Evolutionary conservation across 2,888 invertebrate species (phyloP).

Genomic region (Formica aserva): DNA sequence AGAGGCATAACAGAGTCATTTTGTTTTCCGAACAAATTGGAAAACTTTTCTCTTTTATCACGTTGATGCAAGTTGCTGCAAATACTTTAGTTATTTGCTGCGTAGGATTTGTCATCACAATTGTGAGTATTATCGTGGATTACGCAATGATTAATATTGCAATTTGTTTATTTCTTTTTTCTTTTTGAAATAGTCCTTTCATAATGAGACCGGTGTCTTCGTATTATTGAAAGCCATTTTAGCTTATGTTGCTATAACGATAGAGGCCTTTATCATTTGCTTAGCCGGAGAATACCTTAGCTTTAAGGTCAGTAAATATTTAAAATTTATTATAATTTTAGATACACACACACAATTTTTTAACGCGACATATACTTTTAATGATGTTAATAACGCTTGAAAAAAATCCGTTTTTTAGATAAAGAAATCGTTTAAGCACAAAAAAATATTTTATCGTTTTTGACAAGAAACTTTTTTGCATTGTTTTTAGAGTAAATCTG

Average conservation of each 20-base stretch:
- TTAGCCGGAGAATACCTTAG: slow-evolving; percentile 65
- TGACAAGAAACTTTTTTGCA: background rate
- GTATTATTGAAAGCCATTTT: slow-evolving; percentile 56
- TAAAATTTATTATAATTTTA: background rate
- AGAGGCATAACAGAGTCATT: slow-evolving; percentile 47
- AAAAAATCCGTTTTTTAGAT: background rate
- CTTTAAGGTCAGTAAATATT: slow-evolving; percentile 53
- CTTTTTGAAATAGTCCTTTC: slow-evolving; percentile 52
- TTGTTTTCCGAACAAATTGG: slow-evolving; percentile 30
- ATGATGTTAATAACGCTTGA: background rate
- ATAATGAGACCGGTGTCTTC: slow-evolving; percentile 22
- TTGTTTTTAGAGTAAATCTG: slow-evolving; percentile 53
- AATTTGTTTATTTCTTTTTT: background rate
- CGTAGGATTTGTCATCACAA: slow-evolving; percentile 62
- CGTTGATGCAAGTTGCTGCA: slow-evolving; percentile 60
- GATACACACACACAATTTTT: background rate
- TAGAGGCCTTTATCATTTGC: slow-evolving; percentile 62
- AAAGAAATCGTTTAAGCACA: background rate
- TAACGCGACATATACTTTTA: no score
- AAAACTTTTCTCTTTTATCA: slow-evolving; percentile 42
- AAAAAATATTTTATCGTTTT: slow-evolving; percentile 1
- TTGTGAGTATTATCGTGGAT: slow-evolving; percentile 57
- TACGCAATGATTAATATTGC: background rate
- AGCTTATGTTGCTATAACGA: slow-evolving; percentile 51
- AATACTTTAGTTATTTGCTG: slow-evolving; percentile 63